A percentile compares a stretch with the other conserved stretches of the same genome.
Evolutionary conservation across 2,113 vertebrate species (phyloP).

Genomic region (Urocolius indicus): DNA sequence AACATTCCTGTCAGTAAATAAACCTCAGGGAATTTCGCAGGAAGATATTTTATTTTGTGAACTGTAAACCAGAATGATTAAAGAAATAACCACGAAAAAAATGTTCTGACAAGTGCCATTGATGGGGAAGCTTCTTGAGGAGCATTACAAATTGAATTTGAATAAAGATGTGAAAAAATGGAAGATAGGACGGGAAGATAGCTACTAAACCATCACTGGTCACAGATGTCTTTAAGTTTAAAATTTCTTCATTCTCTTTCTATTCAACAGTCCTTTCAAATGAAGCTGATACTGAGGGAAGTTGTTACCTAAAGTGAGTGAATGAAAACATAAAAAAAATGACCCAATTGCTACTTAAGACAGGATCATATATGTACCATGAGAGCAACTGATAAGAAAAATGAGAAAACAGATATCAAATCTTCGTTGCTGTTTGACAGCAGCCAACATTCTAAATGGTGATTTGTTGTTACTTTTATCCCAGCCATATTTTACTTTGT

Average conservation of each 20-base stretch:
- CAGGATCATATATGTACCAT: neutral
- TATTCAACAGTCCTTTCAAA: neutral
- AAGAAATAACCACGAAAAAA: neutral
- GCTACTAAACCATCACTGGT: neutral
- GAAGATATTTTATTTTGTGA: neutral
- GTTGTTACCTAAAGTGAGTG: neutral
- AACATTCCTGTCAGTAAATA: neutral
- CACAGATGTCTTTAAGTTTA: neutral
- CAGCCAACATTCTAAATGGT: constrained; percentile 41
- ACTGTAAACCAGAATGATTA: neutral
- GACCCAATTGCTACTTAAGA: neutral
- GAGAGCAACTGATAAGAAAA: neutral
- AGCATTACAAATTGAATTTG: neutral
- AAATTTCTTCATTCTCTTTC: neutral
- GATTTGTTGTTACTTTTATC: constrained; percentile 76
- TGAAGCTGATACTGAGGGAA: neutral
- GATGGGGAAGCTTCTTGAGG: neutral
- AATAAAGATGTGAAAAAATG: neutral
- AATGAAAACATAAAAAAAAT: neutral
- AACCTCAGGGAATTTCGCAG: neutral
- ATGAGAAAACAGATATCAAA: constrained; percentile 3
- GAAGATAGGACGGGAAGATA: neutral
- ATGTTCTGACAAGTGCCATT: neutral
- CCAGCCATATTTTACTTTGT: constrained; percentile 74
- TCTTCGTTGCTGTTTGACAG: neutral